Base-by-base conservation (phyloP, 2,888 invertebrate genomes). In the Microctonus aethiopoides region DNA sequence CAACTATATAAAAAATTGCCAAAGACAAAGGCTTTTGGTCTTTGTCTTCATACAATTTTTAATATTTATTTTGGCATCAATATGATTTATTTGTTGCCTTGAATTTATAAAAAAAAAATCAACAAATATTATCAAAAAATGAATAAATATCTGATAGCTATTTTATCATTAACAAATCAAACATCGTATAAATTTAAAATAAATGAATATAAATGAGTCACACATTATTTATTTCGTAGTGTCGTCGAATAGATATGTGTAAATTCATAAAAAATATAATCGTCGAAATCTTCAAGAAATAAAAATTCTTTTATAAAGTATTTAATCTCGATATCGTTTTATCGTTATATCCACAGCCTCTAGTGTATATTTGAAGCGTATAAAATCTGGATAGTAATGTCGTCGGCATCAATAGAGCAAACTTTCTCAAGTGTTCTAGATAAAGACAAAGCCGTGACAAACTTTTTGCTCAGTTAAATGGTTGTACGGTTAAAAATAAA, bases 371-470 rank as follows among this genome's bases (percentile, higher is more conserved):
- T n/a, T 16, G 16, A 16, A 16, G 16, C 46, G 46, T 46, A 46
- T 46, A 46, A 36, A 39, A 56, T 65, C 64, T 56, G 39, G 56
- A 39, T 56, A n/a, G n/a, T n/a, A 56, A 41, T 56, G 39, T 36
- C 64, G 64, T 65, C 64, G 56, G 16, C 46, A 16, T 39, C 64
- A 56, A 56, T 65, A 56, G 54, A 56, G 65, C 39, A 56, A 56
- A 65, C 64, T 65, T 65, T 65, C 64, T 39, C 64, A 65, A 65
- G 54, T 65, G 64, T 65, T 65, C 64, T 26, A 36, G 64, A 64
- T 34, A 46, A 32, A 54, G n/a, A 57, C 57, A 34, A 24, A 61
- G 66, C 41, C 59, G 41, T 36, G 63, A 65, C 56, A 62, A 56
- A 57, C 66, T 56, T 41, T 56, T 65, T 39, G 56, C 56, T 34